phyloP scores from a whole-genome alignment of 2,113 vertebrate genomes.

The Ammodytes dubius region DNA sequence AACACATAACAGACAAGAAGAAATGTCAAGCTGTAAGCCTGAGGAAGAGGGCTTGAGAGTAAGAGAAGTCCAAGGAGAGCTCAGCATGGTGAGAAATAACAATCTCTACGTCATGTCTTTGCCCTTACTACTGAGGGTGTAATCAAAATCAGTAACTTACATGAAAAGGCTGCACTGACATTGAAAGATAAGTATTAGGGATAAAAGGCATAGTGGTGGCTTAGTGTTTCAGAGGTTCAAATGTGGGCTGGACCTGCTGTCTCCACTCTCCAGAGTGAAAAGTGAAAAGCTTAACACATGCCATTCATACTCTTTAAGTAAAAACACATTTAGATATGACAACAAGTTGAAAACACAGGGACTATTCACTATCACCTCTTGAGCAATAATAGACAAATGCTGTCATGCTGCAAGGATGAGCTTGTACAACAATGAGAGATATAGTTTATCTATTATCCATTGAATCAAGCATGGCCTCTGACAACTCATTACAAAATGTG shows the following conservation, averaged over 20 bases:
- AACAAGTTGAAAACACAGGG: slow-evolving; percentile 4
- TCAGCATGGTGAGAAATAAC: background rate
- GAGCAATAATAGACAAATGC: slow-evolving; percentile 1
- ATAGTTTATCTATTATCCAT: background rate
- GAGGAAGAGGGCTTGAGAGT: background rate
- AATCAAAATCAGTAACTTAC: background rate
- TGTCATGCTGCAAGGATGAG: background rate
- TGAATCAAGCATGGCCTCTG: background rate
- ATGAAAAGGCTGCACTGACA: background rate
- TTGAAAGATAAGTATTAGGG: background rate
- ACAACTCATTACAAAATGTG: background rate
- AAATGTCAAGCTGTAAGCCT: background rate
- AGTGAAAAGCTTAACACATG: slow-evolving; percentile 1
- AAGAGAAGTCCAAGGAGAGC: no score
- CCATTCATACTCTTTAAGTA: background rate
- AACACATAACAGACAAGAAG: background rate
- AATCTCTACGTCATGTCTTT: background rate
- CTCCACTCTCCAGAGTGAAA: background rate
- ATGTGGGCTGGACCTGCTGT: background rate
- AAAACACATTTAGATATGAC: slow-evolving; percentile 4
- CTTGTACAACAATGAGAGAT: background rate
- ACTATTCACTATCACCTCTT: background rate
- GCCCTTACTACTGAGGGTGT: background rate
- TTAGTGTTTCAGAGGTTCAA: background rate
- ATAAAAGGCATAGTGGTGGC: background rate